Evolutionary conservation across 2,888 invertebrate species (phyloP).

Genomic region (Drosophila atroscutellata): DNA sequence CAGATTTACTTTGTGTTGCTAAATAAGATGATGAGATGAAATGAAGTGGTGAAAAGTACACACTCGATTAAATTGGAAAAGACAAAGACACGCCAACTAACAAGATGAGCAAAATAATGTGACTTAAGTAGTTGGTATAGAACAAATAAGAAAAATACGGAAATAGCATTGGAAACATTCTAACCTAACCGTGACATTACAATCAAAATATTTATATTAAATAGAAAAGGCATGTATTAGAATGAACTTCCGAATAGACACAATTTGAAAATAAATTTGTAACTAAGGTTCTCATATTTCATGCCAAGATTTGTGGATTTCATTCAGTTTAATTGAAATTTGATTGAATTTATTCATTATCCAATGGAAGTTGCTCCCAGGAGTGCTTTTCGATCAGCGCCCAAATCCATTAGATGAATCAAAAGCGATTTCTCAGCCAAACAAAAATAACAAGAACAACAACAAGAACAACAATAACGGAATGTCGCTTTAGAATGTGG

Average conservation of each 20-base stretch:
- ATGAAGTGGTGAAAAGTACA: conserved; percentile 28
- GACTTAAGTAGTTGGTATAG: neutral
- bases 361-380: conserved; percentile 47
- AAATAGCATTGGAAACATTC: neutral
- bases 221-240: neutral
- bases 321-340: conserved; percentile 39
- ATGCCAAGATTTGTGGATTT: neutral
- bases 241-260: neutral
- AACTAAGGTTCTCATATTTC: neutral
- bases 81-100: neutral
- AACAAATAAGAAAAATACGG: neutral
- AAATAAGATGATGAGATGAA: conserved; percentile 30
- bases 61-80: conserved; percentile 6
- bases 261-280: neutral
- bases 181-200: neutral
- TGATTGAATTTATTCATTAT: conserved; percentile 35
- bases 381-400: conserved; percentile 56
- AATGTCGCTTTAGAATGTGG: conserved; percentile 76
- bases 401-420: conserved; percentile 77
- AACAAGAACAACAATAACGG: conserved; percentile 43
- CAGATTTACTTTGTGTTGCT: conserved; percentile 27
- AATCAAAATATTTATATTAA: neutral
- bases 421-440: conserved; percentile 61
- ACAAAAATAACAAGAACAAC: conserved; percentile 13
- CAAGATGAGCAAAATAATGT: neutral